A percentile compares a stretch with the other conserved stretches of the same genome.
phyloP scores from a whole-genome alignment of 2,113 vertebrate species.

The Dinomys branickii region DNA sequence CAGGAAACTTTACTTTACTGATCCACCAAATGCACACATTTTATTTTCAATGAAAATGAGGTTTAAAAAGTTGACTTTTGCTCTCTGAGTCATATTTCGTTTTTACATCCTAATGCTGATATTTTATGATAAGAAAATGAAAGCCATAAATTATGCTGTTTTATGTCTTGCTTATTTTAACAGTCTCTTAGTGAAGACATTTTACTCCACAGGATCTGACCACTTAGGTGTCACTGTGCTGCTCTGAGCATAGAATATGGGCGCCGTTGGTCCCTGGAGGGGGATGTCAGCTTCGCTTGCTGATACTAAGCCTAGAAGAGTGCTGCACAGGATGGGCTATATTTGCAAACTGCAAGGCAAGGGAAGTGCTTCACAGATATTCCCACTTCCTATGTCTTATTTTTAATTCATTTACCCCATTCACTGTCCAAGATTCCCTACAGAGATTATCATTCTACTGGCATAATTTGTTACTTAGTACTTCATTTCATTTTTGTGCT shows the following conservation, averaged over 20 bases:
- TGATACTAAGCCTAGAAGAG: not conserved
- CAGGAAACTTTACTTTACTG: conserved; percentile 39
- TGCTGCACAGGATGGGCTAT: too few species aligned
- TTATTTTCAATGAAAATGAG: conserved; percentile 36
- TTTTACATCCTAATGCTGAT: not conserved
- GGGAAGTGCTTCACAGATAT: not conserved
- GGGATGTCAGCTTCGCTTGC: accelerated
- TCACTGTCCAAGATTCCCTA: not conserved
- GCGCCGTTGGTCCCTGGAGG: not conserved
- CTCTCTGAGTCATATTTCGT: not conserved
- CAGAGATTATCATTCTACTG: not conserved
- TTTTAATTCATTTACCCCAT: not conserved
- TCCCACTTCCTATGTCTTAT: not conserved
- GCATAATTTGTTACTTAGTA: not conserved
- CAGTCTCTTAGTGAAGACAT: not conserved
- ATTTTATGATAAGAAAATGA: not conserved
- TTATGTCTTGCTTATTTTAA: not conserved
- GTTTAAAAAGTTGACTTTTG: not conserved
- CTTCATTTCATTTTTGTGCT: conserved; percentile 17
- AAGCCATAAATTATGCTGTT: not conserved
- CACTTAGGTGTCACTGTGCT: not conserved
- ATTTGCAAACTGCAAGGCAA: not conserved
- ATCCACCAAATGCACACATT: not conserved
- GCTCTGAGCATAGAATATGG: not conserved
- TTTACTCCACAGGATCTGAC: not conserved